Evolutionary conservation across 2,888 invertebrate species (phyloP), one percentile per base, ranked within the genome.

Genomic region (Ochlodes sylvanus): DNA sequence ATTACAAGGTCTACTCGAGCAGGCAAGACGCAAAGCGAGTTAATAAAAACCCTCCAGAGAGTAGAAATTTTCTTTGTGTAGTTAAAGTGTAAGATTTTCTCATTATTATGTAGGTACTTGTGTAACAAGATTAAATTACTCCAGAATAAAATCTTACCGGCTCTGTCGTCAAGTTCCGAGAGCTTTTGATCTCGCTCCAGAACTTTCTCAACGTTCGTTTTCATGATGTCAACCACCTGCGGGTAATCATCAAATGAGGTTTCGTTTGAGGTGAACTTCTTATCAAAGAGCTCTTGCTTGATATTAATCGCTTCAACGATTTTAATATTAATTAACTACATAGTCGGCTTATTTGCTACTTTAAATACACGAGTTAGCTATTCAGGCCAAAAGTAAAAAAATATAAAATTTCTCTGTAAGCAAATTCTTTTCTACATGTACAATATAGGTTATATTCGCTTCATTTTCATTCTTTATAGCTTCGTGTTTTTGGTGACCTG

Each of bases 181-280:
- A 99, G 95, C 92, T 99, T 99, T 89, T 98, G 97, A 95, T 99
- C 99, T 88, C 99, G 95, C 91, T 99, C 99, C 83, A 99, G 90
- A 41, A 99, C 99, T 88, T 99, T 99, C 88, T 99, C 98, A 60
- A 99, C 99, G 92, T 99, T 99, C 72, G 97, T 97, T 90, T 97
- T 96, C 99, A 99, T 99, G 77, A 99, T 99, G 79, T 97, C 98
- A 74, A 98, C 98, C 77, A 98, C 98, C 95, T 96, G 85, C 34
- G 82, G 83, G 62, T 56, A 63, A 42, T 69, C 58, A 55, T 14
- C 10, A 65, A 34, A 55, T 55, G 38, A 66, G 32, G 52, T 21
- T 19, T 34, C 38, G 15, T 63, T 63, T 65, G 57, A 38, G 21
- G 50, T 50, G 17, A 57, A 57, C 34, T 5, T 38, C 3, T 3